These are phyloP conservation scores for Busseola fusca DNA, from an alignment of 2,888 invertebrate species.

Conservation along the genomic window DNA sequence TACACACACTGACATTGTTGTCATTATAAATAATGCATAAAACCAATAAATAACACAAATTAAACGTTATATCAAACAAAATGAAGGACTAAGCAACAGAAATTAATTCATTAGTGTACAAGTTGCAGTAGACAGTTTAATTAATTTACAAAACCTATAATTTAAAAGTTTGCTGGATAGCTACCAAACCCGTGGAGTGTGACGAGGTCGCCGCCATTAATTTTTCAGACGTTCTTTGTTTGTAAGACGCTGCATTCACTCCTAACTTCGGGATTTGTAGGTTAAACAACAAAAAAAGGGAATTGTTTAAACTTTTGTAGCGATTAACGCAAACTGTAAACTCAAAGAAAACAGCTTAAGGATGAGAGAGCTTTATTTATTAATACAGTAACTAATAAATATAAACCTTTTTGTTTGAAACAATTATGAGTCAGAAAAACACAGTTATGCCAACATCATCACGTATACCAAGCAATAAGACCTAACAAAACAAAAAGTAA, in stretches of 20 bases:
- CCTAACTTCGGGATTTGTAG: slow-evolving; percentile 23
- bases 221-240: slow-evolving; percentile 62
- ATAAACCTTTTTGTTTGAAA: slow-evolving; percentile 5
- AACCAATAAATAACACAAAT: slow-evolving; percentile 15
- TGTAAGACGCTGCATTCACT: slow-evolving; percentile 35
- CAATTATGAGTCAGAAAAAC: slow-evolving; percentile 15
- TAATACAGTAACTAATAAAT: slow-evolving; percentile 9
- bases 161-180: slow-evolving; percentile 67
- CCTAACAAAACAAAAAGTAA: slow-evolving; percentile 43
- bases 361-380: slow-evolving; percentile 3
- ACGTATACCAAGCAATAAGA: slow-evolving; percentile 26
- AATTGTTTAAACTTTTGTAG: slow-evolving; percentile 6
- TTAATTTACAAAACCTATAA: slow-evolving; percentile 72
- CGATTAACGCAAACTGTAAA: slow-evolving; percentile 8
- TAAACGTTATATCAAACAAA: slow-evolving; percentile 26
- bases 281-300: slow-evolving; percentile 29
- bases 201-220: slow-evolving; percentile 60
- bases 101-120: slow-evolving; percentile 58
- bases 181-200: slow-evolving; percentile 64
- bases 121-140: slow-evolving; percentile 73
- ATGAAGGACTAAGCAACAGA: slow-evolving; percentile 18
- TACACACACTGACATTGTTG: too few species aligned
- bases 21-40: slow-evolving; percentile 1
- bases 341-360: neutral
- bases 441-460: slow-evolving; percentile 16